Conservation (phyloP, 92 coral and sea anemone genomes). For the Paragorgia papillata region DNA sequence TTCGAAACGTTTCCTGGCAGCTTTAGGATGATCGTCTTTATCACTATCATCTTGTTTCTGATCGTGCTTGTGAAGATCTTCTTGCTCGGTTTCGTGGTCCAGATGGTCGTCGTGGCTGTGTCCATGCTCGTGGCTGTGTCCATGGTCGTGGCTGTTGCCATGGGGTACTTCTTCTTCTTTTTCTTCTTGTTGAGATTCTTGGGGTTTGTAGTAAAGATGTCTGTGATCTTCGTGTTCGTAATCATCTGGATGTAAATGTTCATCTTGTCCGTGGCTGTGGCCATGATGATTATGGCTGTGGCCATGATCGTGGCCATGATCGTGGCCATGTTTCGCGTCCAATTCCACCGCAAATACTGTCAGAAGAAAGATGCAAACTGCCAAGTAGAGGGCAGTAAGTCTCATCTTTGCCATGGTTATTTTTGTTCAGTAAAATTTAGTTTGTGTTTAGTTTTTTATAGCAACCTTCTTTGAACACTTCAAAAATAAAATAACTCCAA, state of each 20-base stretch:
- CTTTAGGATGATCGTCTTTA: slow-evolving; percentile 11
- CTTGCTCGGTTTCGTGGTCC: slow-evolving; percentile 46
- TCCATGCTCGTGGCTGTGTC: slow-evolving; percentile 47
- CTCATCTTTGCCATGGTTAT: no score
- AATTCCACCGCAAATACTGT: no score
- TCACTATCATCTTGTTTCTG: slow-evolving; percentile 26
- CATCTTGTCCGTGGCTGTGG: slow-evolving; percentile 52
- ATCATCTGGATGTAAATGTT: slow-evolving; percentile 50
- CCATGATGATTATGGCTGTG: slow-evolving; percentile 53
- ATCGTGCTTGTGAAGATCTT: slow-evolving; percentile 36
- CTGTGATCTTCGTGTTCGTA: slow-evolving; percentile 53
- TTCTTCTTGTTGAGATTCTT: not conserved
- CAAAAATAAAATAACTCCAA: no score
- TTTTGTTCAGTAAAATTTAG: no score
- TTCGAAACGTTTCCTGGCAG: slow-evolving; percentile 58
- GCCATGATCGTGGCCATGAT: not conserved
- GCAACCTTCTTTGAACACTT: no score
- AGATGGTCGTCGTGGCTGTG: slow-evolving; percentile 36
- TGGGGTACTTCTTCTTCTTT: not conserved
- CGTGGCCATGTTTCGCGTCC: no score
- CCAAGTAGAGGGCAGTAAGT: no score
- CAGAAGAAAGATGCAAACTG: no score
- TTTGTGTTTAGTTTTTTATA: no score
- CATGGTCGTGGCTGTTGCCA: slow-evolving; percentile 50
- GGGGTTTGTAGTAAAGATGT: slow-evolving; percentile 43